Evolutionary conservation across 2,113 vertebrate species (phyloP).

Genomic region (Agapornis roseicollis): DNA sequence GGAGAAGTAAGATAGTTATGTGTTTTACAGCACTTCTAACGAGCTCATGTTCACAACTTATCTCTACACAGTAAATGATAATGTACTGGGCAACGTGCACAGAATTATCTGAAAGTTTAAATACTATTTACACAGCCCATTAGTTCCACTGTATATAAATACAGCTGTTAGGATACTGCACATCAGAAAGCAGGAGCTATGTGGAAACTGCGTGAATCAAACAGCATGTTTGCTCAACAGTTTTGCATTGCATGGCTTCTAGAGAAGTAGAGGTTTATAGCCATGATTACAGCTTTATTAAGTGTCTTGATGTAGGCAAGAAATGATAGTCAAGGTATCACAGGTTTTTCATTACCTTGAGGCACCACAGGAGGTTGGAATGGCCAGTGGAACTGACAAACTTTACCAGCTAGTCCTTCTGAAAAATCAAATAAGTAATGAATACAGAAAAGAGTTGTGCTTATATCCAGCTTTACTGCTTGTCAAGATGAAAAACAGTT

Average conservation of each 20-base stretch:
- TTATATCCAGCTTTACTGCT: neutral
- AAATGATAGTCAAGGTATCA: neutral
- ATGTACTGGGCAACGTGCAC: neutral
- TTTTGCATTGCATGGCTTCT: neutral
- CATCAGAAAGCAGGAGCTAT: neutral
- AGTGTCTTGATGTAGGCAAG: neutral
- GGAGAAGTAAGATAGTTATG: neutral
- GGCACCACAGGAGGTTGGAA: neutral
- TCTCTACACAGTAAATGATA: neutral
- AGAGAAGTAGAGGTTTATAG: neutral
- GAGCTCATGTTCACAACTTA: neutral
- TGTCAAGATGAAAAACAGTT: neutral
- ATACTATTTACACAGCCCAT: neutral
- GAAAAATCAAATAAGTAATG: neutral
- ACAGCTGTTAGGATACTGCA: neutral
- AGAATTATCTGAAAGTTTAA: neutral
- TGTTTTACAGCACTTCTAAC: neutral
- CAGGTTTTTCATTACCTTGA: neutral
- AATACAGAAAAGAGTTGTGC: neutral
- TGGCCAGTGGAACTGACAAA: neutral
- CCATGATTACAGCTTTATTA: neutral
- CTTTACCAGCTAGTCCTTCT: neutral
- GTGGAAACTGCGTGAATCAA: neutral
- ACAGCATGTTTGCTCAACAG: neutral
- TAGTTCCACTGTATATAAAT: neutral